phyloP scores from a whole-genome alignment of 2,888 invertebrate species.

The Neoitamus cyanurus region DNA sequence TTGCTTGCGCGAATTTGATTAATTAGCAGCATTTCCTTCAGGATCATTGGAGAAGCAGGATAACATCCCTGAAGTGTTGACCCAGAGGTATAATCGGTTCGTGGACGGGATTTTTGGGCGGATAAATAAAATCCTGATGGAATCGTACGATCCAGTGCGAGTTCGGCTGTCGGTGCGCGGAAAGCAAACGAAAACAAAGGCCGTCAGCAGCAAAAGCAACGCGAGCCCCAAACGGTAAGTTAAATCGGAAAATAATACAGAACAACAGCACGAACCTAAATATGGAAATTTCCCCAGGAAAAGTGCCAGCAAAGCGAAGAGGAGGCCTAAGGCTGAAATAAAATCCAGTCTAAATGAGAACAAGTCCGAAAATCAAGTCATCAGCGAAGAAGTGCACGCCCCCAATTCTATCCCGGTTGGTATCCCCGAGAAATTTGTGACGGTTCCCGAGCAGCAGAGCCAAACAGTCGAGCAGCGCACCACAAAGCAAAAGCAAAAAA shows the following conservation, averaged over 20 bases:
- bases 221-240: not conserved
- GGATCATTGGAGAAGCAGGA: constrained; percentile 63
- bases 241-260: not conserved
- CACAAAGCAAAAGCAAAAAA: constrained; percentile 49
- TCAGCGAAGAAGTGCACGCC: constrained; percentile 39
- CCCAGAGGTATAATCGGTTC: constrained; percentile 85
- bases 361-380: constrained; percentile 40
- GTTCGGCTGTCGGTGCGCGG: constrained; percentile 67
- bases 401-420: constrained; percentile 41
- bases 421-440: constrained; percentile 52
- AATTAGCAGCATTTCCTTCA: constrained; percentile 51
- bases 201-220: constrained; percentile 14
- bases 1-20: not conserved
- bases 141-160: constrained; percentile 86
- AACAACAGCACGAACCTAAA: not conserved
- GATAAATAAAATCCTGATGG: constrained; percentile 82
- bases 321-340: not conserved
- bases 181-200: constrained; percentile 24
- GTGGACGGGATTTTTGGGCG: constrained; percentile 84
- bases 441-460: not conserved
- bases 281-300: constrained; percentile 28
- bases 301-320: not conserved
- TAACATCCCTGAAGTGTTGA: constrained; percentile 76
- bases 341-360: constrained; percentile 19
- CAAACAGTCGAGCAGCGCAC: not conserved